These are phyloP conservation scores for Malacosoma neustria DNA, from an alignment of 2,888 invertebrate genomes.

Conservation along the genomic window DNA sequence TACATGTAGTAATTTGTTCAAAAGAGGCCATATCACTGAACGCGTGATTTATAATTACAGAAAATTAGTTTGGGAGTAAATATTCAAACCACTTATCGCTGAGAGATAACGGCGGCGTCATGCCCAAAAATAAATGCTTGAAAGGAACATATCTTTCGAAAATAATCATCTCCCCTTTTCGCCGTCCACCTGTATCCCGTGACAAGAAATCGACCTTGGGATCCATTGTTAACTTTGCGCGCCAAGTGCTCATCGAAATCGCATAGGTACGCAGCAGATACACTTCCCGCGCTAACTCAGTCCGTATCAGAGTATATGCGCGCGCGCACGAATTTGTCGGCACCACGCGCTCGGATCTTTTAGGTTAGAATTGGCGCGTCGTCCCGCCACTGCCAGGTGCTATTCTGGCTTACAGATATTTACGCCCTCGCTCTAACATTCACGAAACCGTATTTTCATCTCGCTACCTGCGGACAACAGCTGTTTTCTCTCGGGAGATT, in stretches of 20 bases:
- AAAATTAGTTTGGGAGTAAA: neutral
- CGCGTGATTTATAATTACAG: neutral
- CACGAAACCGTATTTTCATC: conserved; percentile 30
- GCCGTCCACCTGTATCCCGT: conserved; percentile 57
- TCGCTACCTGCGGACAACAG: conserved; percentile 62
- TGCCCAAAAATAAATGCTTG: conserved; percentile 23
- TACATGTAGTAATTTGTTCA: too few relatives aligned
- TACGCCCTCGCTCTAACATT: conserved; percentile 45
- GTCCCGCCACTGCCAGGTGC: conserved; percentile 68
- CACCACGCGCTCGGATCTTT: conserved; percentile 30
- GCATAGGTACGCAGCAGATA: neutral
- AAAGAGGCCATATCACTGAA: neutral
- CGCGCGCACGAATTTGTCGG: conserved; percentile 35
- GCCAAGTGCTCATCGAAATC: conserved; percentile 68
- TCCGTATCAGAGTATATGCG: conserved; percentile 39
- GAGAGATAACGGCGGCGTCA: conserved; percentile 33
- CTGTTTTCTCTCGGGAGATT: conserved; percentile 73
- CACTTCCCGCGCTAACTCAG: conserved; percentile 16
- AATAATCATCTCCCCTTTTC: conserved; percentile 38
- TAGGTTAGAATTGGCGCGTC: conserved; percentile 72
- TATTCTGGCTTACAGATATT: conserved; percentile 13
- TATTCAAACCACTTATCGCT: conserved; percentile 22
- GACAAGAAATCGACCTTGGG: conserved; percentile 68
- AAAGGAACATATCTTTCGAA: neutral
- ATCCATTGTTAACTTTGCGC: conserved; percentile 62